Evolutionary conservation across 2,888 invertebrate genomes (phyloP), one percentile per base, ranked within the genome.

Genomic region (Hirtodrosophila trivittata): DNA sequence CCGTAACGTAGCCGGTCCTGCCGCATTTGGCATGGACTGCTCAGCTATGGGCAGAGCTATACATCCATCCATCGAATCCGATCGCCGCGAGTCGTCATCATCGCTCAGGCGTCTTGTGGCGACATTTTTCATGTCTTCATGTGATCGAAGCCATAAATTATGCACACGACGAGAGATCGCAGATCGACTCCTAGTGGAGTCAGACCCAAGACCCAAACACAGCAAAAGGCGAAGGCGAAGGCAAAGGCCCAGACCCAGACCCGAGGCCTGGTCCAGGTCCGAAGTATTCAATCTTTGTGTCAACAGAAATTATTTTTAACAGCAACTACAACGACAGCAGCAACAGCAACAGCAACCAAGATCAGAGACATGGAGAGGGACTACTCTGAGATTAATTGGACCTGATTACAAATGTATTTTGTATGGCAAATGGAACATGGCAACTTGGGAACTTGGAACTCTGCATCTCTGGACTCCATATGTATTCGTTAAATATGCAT

Each of bases 241-340:
- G 30, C 18, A 32, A n/a, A 30, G 12, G n/a, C 60, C 10, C 12
- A 7, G 18, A 38, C 16, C 16, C 14, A 9, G 12, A 5, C 9
- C 16, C 14, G 5, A 8, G 28, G 16, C 42, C 12, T 10, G 10
- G 14, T 6, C 18, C 28, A 28, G 28, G 28, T 30, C 16, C 64
- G 39, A 64, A 70, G 66, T 75, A 77, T 82, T 82, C 87, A 82
- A 82, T 86, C 82, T 82, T 86, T 82, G 82, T 86, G 87, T 82
- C 87, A 85, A 86, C 82, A 86, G 77, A 85, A 86, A 84, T 82
- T 86, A 82, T 82, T 82, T 82, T 82, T 85, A 82, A 82, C 82
- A 86, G 75, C 78, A 84, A 72, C 66, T 72, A 66, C 81, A 66
- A 59, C 76, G 51, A 42, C 64, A 45, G 47, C 63, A 30, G 26